phyloP scores from a whole-genome alignment of 2,888 invertebrate species.

The Cylindroiulus punctatus region DNA sequence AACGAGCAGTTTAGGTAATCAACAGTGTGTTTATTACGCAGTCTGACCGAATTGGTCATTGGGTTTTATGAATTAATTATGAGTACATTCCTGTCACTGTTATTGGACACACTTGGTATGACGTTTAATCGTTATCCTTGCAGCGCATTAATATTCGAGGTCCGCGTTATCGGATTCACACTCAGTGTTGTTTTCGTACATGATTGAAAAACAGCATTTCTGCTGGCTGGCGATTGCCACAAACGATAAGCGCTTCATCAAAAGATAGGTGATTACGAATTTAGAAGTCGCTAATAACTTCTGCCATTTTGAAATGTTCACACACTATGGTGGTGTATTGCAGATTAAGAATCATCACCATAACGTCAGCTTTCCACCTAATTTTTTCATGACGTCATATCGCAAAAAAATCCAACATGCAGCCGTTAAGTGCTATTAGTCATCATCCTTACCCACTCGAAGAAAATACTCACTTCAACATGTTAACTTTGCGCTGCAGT shows the following conservation, averaged over 20 bases:
- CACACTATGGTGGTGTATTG: too few relatives aligned
- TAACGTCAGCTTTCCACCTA: too few relatives aligned
- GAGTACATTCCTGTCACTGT: not conserved
- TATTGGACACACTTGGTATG: not conserved
- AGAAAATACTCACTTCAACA: too few relatives aligned
- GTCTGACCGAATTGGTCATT: not conserved
- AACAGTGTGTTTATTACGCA: not conserved
- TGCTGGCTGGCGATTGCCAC: not conserved
- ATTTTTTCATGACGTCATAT: too few relatives aligned
- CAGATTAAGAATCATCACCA: too few relatives aligned
- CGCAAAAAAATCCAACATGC: too few relatives aligned
- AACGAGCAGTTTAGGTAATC: not conserved
- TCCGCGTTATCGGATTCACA: too few relatives aligned
- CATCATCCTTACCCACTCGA: too few relatives aligned
- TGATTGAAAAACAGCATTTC: not conserved
- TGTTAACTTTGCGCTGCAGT: too few relatives aligned
- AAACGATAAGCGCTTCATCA: not conserved
- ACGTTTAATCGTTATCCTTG: not conserved
- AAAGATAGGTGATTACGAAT: not conserved
- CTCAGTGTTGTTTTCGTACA: not conserved
- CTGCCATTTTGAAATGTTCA: too few relatives aligned
- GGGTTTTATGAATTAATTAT: slow-evolving; percentile 21
- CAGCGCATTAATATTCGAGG: not conserved
- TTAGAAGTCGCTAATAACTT: not conserved
- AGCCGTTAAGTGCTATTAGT: too few relatives aligned